Percentiles rank a stretch among this genome's conserved stretches.
Evolutionary conservation across 2,113 vertebrate genomes (phyloP).

Genomic region (Chamaetylas fuelleborni): DNA sequence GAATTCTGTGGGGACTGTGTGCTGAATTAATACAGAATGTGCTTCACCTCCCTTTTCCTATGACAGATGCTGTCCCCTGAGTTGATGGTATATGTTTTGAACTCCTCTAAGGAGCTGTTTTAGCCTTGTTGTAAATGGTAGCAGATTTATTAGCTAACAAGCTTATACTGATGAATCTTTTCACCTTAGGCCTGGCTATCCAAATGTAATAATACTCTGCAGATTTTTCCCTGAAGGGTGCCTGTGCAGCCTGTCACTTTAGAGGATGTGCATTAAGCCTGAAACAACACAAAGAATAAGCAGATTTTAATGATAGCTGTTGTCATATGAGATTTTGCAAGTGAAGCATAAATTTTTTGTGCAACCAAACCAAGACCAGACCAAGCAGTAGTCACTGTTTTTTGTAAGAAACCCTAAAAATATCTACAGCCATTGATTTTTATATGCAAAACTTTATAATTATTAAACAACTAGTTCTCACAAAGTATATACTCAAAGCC

Average conservation of each 20-base stretch:
- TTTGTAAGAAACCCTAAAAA: not conserved
- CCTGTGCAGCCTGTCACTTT: slow-evolving; percentile 26
- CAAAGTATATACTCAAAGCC: not conserved
- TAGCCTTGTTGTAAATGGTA: not conserved
- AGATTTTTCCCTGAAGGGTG: slow-evolving; percentile 44
- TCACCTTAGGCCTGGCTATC: slow-evolving; percentile 15
- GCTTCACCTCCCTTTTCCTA: not conserved
- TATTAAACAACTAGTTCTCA: not conserved
- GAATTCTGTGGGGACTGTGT: not conserved
- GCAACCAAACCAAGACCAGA: not conserved
- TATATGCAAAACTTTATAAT: not conserved
- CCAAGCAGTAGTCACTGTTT: not conserved
- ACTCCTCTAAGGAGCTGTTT: slow-evolving; percentile 3
- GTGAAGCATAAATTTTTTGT: not conserved
- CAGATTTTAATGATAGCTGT: slow-evolving; percentile 47
- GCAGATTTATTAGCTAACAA: slow-evolving; percentile 15
- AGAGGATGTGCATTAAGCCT: not conserved
- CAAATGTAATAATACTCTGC: not conserved
- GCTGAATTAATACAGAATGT: not conserved
- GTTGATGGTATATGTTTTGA: not conserved
- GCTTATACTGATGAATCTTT: slow-evolving; percentile 15
- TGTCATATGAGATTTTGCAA: slow-evolving; percentile 4
- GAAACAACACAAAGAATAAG: slow-evolving; percentile 34
- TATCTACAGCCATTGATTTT: not conserved
- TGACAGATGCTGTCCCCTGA: not conserved